Base-by-base conservation (phyloP, 2,113 vertebrate species). In the Pheucticus melanocephalus region DNA sequence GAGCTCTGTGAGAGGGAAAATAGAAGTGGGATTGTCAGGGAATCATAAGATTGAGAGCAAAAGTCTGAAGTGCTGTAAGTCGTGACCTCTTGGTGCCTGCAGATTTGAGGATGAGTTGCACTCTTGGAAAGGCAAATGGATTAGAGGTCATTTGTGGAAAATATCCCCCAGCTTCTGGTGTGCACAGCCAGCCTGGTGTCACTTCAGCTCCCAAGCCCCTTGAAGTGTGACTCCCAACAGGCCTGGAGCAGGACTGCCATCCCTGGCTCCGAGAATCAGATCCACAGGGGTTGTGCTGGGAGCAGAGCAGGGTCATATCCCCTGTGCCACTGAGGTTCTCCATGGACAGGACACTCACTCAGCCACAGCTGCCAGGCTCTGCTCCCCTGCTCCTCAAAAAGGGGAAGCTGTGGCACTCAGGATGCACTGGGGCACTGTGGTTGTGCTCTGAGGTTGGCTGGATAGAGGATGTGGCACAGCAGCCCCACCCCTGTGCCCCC, bases 141-240 rank as follows among this genome's bases (percentile, higher is more conserved):
- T 94, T 59, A 44, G 64, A 78, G 23, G 88, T 82, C 31, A 22
- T 76, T 78, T 51, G 51, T 91, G 86, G 83, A 73, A 86, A 92
- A 66, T 7, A 90, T 39, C 57, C 3, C 0, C 35, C 40, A 50
- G 31, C 45, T 82, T 59, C 44, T 68, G 37, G 23, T 65, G 33
- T 60, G 66, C 12, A 1, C 45, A 48, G 18, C 10, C 25, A 76
- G 42, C 57, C 71, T 48, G 71, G 25, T 30, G 25, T 59, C 51
- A 11, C 13, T 17, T 71, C 16, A 48, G 71, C 44, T 79, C 31
- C 51, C 2, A 6, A 68, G 54, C 28, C 53, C 75, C 37, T 16
- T 0, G 1, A 47, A 89, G 14, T 27, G 30, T 5, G 50, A 15
- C n/a, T 51, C 15, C 22, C 24, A 12, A 19, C 0, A 1, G 23